Evolutionary conservation across 2,113 vertebrate genomes (phyloP), one percentile per base, ranked within the genome.

Genomic region (Piprites chloris): DNA sequence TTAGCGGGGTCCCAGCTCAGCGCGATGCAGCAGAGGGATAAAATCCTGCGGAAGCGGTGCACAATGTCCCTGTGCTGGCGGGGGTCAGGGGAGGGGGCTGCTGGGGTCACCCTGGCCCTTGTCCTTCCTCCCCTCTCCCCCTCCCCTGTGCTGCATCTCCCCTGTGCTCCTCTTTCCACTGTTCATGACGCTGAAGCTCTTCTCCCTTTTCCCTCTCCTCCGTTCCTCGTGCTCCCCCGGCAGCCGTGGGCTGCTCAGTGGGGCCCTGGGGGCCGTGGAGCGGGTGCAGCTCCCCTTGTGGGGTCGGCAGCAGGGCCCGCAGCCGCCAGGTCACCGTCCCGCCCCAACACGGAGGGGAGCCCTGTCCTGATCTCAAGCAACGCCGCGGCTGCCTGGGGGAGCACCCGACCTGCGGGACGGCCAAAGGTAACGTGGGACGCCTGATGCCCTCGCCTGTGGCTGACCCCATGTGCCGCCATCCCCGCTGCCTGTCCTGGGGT

Each of bases 301-400:
- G 98, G 19, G 90, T 96, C 0, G 98, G 99, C 77, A 99, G 98
- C 96, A 97, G 97, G 16, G 98, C 98, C 80, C 97, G 98, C 89
- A 98, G 96, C 72, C 98, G 98, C 52, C 98, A 98, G 91, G 98
- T 99, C 47, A 98, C 97, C 1, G 79, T 98, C 41, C 98, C 98
- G 1, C 99, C 99, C 7, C 97, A 97, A 80, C 98, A 98, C 0
- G 98, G 98, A 63, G 98, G 98, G n/a, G 97, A 94, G 7, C 98
- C 98, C 28, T 99, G 99, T 53, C 98, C 98, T 0, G 98, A 99
- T 88, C 98, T 99, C 78, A 98, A 98, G 89, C 99, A 99, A 96
- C 98, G 98, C 12, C 95, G 98, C 11, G 99, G 99, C 41, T 99
- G 99, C 96, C 98, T 98, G 9, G 98, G 98, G 55, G 98, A 99